These are phyloP conservation scores for Drosophila takahashii DNA, from an alignment of 1,140 invertebrate genomes.

Conservation along the genomic window DNA sequence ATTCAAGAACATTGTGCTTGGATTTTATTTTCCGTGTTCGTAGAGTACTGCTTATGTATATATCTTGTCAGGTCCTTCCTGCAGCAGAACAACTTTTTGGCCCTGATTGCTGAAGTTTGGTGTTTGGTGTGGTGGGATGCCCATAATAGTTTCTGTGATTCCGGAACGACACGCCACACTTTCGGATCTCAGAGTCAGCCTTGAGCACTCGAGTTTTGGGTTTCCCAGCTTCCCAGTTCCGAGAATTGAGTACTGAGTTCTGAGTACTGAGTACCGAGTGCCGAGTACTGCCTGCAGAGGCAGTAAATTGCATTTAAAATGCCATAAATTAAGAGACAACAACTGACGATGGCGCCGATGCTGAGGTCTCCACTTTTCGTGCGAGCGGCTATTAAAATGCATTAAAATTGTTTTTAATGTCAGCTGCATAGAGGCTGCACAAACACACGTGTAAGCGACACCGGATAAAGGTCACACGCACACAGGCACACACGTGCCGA, in stretches of 20 bases:
- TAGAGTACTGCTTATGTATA: no score
- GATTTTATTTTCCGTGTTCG: no score
- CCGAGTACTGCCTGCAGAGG: slow-evolving; percentile 30
- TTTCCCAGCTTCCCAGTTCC: background rate
- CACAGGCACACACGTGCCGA: background rate
- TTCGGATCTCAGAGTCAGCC: slow-evolving; percentile 16
- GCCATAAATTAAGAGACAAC: slow-evolving; percentile 76
- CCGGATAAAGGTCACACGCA: slow-evolving; percentile 28
- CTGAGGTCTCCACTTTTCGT: slow-evolving; percentile 17
- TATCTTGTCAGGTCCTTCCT: background rate
- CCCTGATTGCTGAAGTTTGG: slow-evolving; percentile 48
- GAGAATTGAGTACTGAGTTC: background rate
- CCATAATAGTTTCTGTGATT: slow-evolving; percentile 35
- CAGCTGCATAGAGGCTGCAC: slow-evolving; percentile 24
- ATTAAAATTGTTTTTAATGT: slow-evolving; percentile 74
- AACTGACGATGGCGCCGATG: slow-evolving; percentile 32
- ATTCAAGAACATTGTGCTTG: no score
- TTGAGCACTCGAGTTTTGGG: slow-evolving; percentile 6
- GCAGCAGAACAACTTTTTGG: slow-evolving; percentile 19
- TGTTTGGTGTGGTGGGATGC: slow-evolving; percentile 32
- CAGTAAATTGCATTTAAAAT: slow-evolving; percentile 79
- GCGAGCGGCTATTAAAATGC: slow-evolving; percentile 63
- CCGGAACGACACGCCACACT: slow-evolving; percentile 25
- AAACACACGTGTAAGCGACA: background rate
- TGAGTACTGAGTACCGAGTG: background rate